Base-by-base conservation (phyloP, 2,888 invertebrate genomes). In the Julus scandinavius region DNA sequence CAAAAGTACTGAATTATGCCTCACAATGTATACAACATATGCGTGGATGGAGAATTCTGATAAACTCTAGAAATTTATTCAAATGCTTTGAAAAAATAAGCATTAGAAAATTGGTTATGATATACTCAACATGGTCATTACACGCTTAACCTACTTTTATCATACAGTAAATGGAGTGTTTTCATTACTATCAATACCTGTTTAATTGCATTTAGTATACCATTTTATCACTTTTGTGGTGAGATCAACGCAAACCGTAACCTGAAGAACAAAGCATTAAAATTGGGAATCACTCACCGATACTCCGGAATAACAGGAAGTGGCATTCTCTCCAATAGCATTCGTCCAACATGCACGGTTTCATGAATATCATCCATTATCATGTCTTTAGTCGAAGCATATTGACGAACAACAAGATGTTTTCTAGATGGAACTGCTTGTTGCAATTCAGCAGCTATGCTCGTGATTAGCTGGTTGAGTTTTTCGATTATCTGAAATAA, bases 301-400 rank as follows among this genome's bases (percentile, higher is more conserved):
- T 88, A 87, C 15, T 87, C 88, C 2, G 89, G 84, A 83, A 89
- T 89, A n/a, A 89, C 89, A 58, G 89, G 88, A 58, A 89, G 80
- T 87, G 83, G 54, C 1, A 89, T 17, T 40, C 89, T 54, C 84
- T 88, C 86, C 86, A 89, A 49, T n/a, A 89, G 40, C 17, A 87
- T 85, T 2, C 85, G 83, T 49, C 89, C 89, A 83, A 87, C 86
- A 41, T 88, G 88, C 2, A 54, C 50, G 29, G 85, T 87, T 40
- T 85, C 84, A 84, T 85, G 50, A 13, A 86, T 63, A 40, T 88
- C 88, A 15, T 29, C 29, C n/a, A 63, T 45, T 29, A 88, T n/a
- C 86, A 13, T 54, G 40, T 86, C 58, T 63, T 58, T 88, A 7
- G 58, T 50, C 2, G 86, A n/a, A 1, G n/a, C 20, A 63, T 86